Conservation (phyloP, 2,797 vertebrate genomes). For the Corythornis leucogaster region DNA sequence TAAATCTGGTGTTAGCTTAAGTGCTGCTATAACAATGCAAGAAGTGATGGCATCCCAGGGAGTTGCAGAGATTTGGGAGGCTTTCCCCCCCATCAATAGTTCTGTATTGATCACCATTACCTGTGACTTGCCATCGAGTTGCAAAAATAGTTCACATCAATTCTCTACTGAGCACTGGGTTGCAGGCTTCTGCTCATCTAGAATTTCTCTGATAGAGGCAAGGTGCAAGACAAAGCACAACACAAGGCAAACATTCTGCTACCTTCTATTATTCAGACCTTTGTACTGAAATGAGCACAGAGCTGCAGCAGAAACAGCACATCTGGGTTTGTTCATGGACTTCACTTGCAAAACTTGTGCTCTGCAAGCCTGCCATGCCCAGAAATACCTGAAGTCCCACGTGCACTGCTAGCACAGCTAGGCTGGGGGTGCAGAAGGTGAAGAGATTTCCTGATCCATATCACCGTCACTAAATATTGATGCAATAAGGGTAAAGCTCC, state of each 20-base stretch:
- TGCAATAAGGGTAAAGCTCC: neutral
- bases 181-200: neutral
- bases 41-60: neutral
- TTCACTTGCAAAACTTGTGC: neutral
- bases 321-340: neutral
- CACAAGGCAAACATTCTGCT: neutral
- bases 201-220: neutral
- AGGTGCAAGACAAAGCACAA: neutral
- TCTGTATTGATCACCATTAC: neutral
- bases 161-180: neutral
- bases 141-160: neutral
- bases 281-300: neutral
- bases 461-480: neutral
- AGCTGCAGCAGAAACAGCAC: neutral
- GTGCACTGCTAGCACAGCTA: neutral
- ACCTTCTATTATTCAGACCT: neutral
- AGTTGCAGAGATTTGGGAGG: neutral
- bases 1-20: neutral
- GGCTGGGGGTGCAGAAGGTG: neutral
- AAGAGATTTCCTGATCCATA: neutral
- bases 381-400: neutral
- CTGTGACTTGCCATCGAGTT: neutral
- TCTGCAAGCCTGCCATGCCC: neutral
- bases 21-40: neutral
- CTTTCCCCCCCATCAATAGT: neutral